These are phyloP conservation scores for Lasiommata megera DNA, from an alignment of 2,888 invertebrate species.

Conservation along the genomic window DNA sequence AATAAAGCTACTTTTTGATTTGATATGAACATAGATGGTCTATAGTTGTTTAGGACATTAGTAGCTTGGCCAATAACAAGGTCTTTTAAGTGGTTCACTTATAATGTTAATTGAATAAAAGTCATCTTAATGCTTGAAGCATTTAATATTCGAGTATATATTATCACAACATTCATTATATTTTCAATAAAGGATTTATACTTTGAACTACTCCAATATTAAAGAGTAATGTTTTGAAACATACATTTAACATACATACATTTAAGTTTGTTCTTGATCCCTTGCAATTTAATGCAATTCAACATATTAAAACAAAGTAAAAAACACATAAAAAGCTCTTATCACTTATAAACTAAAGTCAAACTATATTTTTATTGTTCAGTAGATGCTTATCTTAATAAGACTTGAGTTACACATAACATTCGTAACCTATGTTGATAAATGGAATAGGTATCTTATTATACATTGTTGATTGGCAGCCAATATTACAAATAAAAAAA, in stretches of 20 bases:
- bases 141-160: slow-evolving; percentile 20
- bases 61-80: too few species aligned
- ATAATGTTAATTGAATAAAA: background rate
- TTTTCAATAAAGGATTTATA: too few species aligned
- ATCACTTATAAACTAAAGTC: slow-evolving; percentile 7
- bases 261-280: slow-evolving; percentile 27
- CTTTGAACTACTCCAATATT: too few species aligned
- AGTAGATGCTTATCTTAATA: background rate
- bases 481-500: background rate
- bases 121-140: slow-evolving; percentile 5
- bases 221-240: too few species aligned
- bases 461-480: background rate
- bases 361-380: background rate
- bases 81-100: too few species aligned
- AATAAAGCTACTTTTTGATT: too few species aligned
- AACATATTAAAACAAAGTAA: slow-evolving; percentile 11
- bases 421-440: slow-evolving; percentile 9
- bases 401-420: slow-evolving; percentile 13
- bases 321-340: slow-evolving; percentile 17
- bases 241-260: too few species aligned
- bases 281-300: slow-evolving; percentile 11
- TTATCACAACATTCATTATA: background rate
- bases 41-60: too few species aligned
- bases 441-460: background rate
- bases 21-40: too few species aligned